Conservation (phyloP, 2,113 vertebrate genomes). For the Macquaria australasica region DNA sequence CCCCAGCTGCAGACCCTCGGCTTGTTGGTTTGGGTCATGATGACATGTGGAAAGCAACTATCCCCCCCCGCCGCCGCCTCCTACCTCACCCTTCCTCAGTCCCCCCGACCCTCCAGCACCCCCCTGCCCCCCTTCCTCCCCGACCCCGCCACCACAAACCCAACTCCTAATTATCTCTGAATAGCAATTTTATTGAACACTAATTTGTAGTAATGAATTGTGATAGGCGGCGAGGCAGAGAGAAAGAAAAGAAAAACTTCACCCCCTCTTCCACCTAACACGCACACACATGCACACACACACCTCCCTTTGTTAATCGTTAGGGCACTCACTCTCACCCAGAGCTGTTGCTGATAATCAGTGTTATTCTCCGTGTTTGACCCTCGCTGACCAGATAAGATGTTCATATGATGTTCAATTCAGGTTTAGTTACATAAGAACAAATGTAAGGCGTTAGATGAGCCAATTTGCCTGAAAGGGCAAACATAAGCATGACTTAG, state of each 20-base stretch:
- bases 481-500: background rate
- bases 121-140: slow-evolving; percentile 11
- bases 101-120: slow-evolving; percentile 1
- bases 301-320: slow-evolving; percentile 61
- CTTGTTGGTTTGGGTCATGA: slow-evolving; percentile 78
- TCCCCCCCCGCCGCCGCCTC: background rate
- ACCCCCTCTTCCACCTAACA: background rate
- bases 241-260: slow-evolving; percentile 68
- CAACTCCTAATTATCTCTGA: slow-evolving; percentile 91
- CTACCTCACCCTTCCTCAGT: slow-evolving; percentile 26
- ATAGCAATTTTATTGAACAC: slow-evolving; percentile 91
- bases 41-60: slow-evolving; percentile 56
- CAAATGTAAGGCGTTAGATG: background rate
- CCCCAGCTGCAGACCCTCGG: slow-evolving; percentile 84
- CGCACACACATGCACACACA: slow-evolving; percentile 37
- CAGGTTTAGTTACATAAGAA: slow-evolving; percentile 15
- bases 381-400: slow-evolving; percentile 51
- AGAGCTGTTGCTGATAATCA: slow-evolving; percentile 59
- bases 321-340: slow-evolving; percentile 46
- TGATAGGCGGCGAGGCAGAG: slow-evolving; percentile 84
- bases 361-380: slow-evolving; percentile 57
- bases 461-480: background rate
- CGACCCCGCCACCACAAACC: slow-evolving; percentile 75
- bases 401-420: slow-evolving; percentile 26
- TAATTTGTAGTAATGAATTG: slow-evolving; percentile 92